Evolutionary conservation across 2,888 invertebrate genomes (phyloP).

Genomic region (Pseudolycoriella hygida): DNA sequence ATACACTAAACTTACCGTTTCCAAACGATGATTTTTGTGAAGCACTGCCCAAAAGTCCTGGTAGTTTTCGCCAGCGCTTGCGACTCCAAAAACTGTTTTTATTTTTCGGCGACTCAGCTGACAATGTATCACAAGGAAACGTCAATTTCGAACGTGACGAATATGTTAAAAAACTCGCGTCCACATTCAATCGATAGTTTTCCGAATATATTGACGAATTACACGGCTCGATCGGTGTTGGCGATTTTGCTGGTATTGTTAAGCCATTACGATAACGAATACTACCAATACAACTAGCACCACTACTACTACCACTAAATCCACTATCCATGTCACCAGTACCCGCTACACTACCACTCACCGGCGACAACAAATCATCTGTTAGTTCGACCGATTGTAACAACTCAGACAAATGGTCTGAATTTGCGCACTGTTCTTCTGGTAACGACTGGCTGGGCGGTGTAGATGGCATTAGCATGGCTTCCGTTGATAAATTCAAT

Average conservation of each 20-base stretch:
- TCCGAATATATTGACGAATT: slow-evolving; percentile 9
- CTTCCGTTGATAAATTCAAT: slow-evolving; percentile 72
- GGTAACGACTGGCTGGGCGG: slow-evolving; percentile 31
- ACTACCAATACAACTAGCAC: slow-evolving; percentile 57
- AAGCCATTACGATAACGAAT: slow-evolving; percentile 33
- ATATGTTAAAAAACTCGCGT: slow-evolving; percentile 14
- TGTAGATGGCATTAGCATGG: slow-evolving; percentile 74
- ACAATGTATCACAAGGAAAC: slow-evolving; percentile 21
- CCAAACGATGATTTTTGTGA: slow-evolving; percentile 41
- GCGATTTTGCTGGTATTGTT: slow-evolving; percentile 19
- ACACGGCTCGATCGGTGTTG: slow-evolving; percentile 5
- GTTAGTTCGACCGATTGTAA: slow-evolving; percentile 46
- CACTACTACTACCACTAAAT: slow-evolving; percentile 61
- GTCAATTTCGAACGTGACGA: slow-evolving; percentile 29
- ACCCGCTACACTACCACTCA: slow-evolving; percentile 35
- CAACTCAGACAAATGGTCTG: slow-evolving; percentile 45
- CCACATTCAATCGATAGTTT: slow-evolving; percentile 20
- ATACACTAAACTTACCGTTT: slow-evolving; percentile 1
- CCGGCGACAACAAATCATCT: slow-evolving; percentile 52
- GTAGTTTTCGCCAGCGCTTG: slow-evolving; percentile 62
- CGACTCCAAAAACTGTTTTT: slow-evolving; percentile 44
- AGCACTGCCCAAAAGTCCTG: slow-evolving; percentile 53
- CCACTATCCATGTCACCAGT: slow-evolving; percentile 55
- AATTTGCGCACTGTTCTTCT: slow-evolving; percentile 25
- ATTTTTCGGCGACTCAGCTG: slow-evolving; percentile 23